Evolutionary conservation across 2,888 invertebrate genomes (phyloP).

Genomic region (Epirrita christyi): DNA sequence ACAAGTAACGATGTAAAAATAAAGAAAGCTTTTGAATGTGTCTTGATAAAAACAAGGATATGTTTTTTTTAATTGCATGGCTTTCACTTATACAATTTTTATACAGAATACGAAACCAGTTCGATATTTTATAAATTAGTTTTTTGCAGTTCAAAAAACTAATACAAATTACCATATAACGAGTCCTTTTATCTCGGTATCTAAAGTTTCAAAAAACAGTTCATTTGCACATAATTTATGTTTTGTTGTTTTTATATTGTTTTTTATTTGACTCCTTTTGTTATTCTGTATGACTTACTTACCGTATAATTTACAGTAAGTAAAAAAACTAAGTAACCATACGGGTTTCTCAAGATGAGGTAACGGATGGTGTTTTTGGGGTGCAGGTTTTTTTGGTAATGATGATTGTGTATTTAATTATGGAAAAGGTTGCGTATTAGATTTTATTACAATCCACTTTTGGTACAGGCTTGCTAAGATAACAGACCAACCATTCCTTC

Average conservation of each 20-base stretch:
- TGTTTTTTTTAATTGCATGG: neutral
- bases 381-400: slow-evolving; percentile 6
- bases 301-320: slow-evolving; percentile 67
- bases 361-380: slow-evolving; percentile 1
- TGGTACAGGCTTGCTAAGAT: too few relatives aligned
- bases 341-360: slow-evolving; percentile 33
- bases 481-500: too few relatives aligned
- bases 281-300: slow-evolving; percentile 49
- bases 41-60: too few relatives aligned
- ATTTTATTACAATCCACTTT: too few relatives aligned
- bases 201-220: slow-evolving; percentile 45
- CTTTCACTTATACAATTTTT: neutral
- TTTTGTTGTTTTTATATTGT: slow-evolving; percentile 24
- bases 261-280: slow-evolving; percentile 39
- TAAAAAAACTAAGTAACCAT: slow-evolving; percentile 26
- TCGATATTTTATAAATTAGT: slow-evolving; percentile 1
- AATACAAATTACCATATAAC: slow-evolving; percentile 63
- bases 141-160: slow-evolving; percentile 38
- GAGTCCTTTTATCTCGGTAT: slow-evolving; percentile 66
- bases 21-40: too few relatives aligned
- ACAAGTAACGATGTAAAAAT: too few relatives aligned
- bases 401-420: neutral
- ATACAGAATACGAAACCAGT: neutral
- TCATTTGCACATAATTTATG: slow-evolving; percentile 49
- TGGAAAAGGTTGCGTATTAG: too few relatives aligned